Evolutionary conservation across 2,797 vertebrate genomes (phyloP), one percentile per base, ranked within the genome.

Genomic region (Myotis myotis): DNA sequence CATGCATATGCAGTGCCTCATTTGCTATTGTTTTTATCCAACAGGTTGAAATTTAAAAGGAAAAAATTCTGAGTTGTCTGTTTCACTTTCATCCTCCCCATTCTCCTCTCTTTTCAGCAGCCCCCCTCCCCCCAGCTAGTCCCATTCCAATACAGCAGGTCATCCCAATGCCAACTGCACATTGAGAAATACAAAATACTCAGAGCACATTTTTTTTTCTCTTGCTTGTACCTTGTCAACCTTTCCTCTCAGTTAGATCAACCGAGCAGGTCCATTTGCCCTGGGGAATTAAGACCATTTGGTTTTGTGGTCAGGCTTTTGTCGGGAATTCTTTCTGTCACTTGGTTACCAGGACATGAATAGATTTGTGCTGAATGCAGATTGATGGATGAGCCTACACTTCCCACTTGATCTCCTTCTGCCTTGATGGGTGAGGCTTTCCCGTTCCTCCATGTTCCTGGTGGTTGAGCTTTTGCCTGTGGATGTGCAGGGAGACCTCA

Each of bases 11-110:
- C 96, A 94, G 2, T 92, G 87, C 95, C 95, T 97, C 93, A 96
- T 95, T 96, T 97, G 96, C 89, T 97, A 5, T 97, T 97, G 95
- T 95, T 97, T 97, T 96, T 95, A 95, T 93, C 96, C 96, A 97
- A 95, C 92, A 96, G 88, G 87, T 92, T 97, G 93, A 95, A 97
- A 87, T 95, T 94, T 87, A 95, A 96, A 97, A 95, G 94, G 94
- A 87, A 92, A 96, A 96, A 94, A 97, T 83, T 87, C 88, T 4
- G 83, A 94, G 87, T 96, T 95, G 88, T 96, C 96, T 90, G 70
- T 94, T 93, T 96, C 92, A 70, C 92, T 96, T 91, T 93, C 71
- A 90, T 92, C 82, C 55, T 72, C 64, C 5, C 0, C 49, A 8
- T 47, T 86, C 60, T 62, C 64, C 41, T 84, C 41, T 85, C 86